These are phyloP conservation scores for Drosophila mulleri DNA, from an alignment of 2,888 invertebrate species.

Conservation along the genomic window DNA sequence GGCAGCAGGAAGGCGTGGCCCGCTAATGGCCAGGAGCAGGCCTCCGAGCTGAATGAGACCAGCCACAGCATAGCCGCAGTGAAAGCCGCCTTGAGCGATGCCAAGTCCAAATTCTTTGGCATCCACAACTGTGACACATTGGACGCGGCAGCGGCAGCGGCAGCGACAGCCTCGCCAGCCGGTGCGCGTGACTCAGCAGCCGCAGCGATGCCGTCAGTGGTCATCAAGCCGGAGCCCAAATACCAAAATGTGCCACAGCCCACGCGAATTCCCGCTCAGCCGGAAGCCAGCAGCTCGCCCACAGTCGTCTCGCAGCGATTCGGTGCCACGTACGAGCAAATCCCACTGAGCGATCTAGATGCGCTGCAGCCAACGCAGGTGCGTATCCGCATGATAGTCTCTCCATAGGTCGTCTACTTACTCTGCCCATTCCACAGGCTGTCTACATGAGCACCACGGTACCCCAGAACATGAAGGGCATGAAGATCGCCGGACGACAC, in stretches of 20 bases:
- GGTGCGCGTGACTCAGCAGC: conserved; percentile 25
- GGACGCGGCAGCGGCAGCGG: neutral
- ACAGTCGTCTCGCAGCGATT: conserved; percentile 46
- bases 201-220: conserved; percentile 2
- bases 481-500: conserved; percentile 88
- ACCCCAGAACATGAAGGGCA: conserved; percentile 88
- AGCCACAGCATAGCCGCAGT: conserved; percentile 83
- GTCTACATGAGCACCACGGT: conserved; percentile 87
- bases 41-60: conserved; percentile 69
- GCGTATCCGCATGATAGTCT: neutral
- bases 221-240: conserved; percentile 64
- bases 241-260: conserved; percentile 80
- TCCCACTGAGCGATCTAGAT: conserved; percentile 80
- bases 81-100: conserved; percentile 84
- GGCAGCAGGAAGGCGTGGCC: conserved; percentile 2
- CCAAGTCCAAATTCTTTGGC: conserved; percentile 85
- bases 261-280: neutral
- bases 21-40: conserved; percentile 6
- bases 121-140: conserved; percentile 72
- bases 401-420: neutral
- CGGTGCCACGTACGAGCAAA: conserved; percentile 71
- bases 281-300: conserved; percentile 56
- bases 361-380: conserved; percentile 82
- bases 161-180: neutral
- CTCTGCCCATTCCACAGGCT: conserved; percentile 64